Evolutionary conservation across 2,888 invertebrate genomes (phyloP), one percentile per base, ranked within the genome.

Genomic region (Caenorhabditis becei): DNA sequence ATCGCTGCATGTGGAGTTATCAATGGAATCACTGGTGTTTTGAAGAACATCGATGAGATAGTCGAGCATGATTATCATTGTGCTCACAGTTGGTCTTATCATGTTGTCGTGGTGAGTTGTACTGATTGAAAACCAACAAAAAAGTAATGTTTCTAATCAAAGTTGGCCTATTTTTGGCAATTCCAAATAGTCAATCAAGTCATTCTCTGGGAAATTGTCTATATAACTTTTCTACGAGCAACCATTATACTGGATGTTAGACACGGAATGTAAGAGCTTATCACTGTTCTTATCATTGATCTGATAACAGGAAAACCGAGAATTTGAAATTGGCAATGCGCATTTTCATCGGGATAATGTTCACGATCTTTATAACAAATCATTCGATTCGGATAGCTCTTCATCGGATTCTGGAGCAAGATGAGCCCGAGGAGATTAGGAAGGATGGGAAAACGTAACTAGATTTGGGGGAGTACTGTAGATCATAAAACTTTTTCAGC

Each of bases 1-100:
- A 78, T 78, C 32, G 77, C 77, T 0, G 20, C 63, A 1, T 78
- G 56, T 58, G 77, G 77, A 59, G 51, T 63, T 14, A 11, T 78
- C 0, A 65, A 24, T n/a, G 77, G 77, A 8, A 7, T 53, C 7
- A 4, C 41, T 3, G 70, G 70, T 10, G 49, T 66, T 0, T 1
- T 41, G 1, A 78, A 71, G 23, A 75, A 61, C 44, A 26, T 66
- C 7, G 59, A 41, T 2, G 75, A 75, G 26, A 44, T 75, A 8
- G 24, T 61, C 7, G 66, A 62, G 18, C 16, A 62, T n/a, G 54
- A 71, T 10, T 54, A 20, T 23, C 5, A 18, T 5, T 71, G 71
- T 8, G 47, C 26, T 28, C 74, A 74, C 37, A 66, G 54, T 11
- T 66, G 59, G 35, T 35, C 5, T 0, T 74, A 74, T 35, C 58